Conservation (phyloP, 2,113 vertebrate species). For the Dipodomys merriami region DNA sequence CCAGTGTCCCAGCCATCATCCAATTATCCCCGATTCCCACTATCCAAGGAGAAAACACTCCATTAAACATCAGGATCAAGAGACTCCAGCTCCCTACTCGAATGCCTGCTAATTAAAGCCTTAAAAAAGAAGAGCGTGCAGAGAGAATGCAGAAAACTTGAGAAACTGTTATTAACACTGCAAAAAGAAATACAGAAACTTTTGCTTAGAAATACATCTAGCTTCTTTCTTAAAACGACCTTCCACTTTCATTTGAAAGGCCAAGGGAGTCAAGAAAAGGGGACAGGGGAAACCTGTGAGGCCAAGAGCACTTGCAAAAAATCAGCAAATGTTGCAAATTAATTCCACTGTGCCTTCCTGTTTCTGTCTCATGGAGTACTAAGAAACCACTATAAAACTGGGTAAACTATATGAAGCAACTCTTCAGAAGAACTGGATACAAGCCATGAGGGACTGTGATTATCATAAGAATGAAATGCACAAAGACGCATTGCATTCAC, state of each 20-base stretch:
- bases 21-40: conserved; percentile 20
- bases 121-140: neutral
- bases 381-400: neutral
- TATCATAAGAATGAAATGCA: neutral
- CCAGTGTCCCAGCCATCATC: neutral
- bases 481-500: neutral
- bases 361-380: neutral
- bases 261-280: neutral
- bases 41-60: neutral
- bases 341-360: neutral
- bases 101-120: conserved; percentile 48
- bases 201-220: neutral
- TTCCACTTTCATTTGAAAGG: neutral
- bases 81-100: neutral
- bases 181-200: neutral
- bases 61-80: neutral
- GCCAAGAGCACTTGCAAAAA: neutral
- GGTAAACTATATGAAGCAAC: neutral
- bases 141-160: neutral
- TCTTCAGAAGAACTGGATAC: neutral
- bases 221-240: neutral
- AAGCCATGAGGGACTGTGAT: neutral
- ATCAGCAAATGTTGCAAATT: neutral
- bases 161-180: neutral
- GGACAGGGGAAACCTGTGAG: neutral